Evolutionary conservation across 2,113 vertebrate species (phyloP), one percentile per base, ranked within the genome.

Genomic region (Carassius auratus): DNA sequence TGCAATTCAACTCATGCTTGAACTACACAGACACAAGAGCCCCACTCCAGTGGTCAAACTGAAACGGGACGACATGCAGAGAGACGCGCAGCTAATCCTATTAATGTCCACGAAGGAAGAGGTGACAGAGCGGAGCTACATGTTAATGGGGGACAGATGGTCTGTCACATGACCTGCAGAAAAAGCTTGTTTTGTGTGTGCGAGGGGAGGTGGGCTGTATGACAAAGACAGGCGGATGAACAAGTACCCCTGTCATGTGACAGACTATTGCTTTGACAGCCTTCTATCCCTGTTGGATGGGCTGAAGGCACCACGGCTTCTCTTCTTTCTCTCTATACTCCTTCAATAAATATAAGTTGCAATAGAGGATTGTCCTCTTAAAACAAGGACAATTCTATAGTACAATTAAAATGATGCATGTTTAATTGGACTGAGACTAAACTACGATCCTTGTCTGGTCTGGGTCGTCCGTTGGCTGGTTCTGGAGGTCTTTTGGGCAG

Each of bases 131-230:
- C 69, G 79, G 52, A 91, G 83, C 78, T 80, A 87, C 75, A 88
- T 91, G 86, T 92, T 91, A 90, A 90, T 85, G 79, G 85, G 86
- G 88, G 90, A 87, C 93, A 94, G 92, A 94, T 91, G 91, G 94
- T 84, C 55, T 69, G 88, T 94, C 93, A 93, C 91, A 92, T 94
- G 93, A 92, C 88, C 88, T 38, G 79, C 36, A 74, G 76, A 73
- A 89, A 50, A 83, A 71, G 84, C 55, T 30, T 68, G 74, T 36
- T 64, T 48, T 79, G 82, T 84, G 59, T 23, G 78, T 62, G 68
- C 9, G 69, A 17, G 38, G 13, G 69, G 81, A 87, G 36, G 75
- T 85, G 89, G 69, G 84, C 84, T 86, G 85, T 69, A 85, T 81
- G 84, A 82, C 50, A 89, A 90, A 66, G 88, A 80, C 69, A 23